Evolutionary conservation across 2,888 invertebrate species (phyloP).

Genomic region (Euproctis similis): DNA sequence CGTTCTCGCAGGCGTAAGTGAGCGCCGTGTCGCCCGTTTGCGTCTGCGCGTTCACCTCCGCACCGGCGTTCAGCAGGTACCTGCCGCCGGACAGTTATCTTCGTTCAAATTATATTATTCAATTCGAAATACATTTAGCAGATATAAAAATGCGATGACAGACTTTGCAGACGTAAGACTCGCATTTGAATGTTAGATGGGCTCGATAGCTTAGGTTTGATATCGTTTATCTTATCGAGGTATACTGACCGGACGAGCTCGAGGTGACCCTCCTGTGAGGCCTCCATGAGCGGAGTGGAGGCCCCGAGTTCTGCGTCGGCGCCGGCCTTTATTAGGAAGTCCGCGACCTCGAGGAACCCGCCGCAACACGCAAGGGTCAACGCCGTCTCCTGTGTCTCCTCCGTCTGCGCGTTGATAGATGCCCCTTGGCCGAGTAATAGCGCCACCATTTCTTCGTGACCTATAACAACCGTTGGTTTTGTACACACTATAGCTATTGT

Average conservation of each 20-base stretch:
- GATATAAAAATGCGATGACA: too few relatives aligned
- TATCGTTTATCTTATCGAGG: too few relatives aligned
- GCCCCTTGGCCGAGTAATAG: constrained; percentile 94
- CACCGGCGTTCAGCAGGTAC: constrained; percentile 88
- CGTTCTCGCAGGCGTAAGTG: constrained; percentile 98
- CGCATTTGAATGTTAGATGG: too few relatives aligned
- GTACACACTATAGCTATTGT: too few relatives aligned
- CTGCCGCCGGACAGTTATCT: too few relatives aligned
- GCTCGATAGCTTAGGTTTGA: too few relatives aligned
- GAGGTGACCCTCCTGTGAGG: constrained; percentile 97
- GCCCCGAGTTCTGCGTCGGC: constrained; percentile 97
- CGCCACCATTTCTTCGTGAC: constrained; percentile 98
- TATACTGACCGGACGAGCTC: constrained; percentile 83
- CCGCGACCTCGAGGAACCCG: constrained; percentile 93
- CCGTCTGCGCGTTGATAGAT: constrained; percentile 98
- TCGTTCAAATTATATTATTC: too few relatives aligned
- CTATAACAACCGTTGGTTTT: too few relatives aligned
- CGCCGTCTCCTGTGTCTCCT: constrained; percentile 98
- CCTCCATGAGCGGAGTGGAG: constrained; percentile 98
- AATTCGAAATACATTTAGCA: too few relatives aligned
- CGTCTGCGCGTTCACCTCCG: constrained; percentile 95
- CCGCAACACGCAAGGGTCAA: constrained; percentile 95
- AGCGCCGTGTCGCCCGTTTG: constrained; percentile 97
- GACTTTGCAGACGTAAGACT: too few relatives aligned
- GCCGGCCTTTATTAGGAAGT: constrained; percentile 95